phyloP scores from a whole-genome alignment of 37 sponge, comb jelly and placozoan genomes.

The Oopsacas minuta region DNA sequence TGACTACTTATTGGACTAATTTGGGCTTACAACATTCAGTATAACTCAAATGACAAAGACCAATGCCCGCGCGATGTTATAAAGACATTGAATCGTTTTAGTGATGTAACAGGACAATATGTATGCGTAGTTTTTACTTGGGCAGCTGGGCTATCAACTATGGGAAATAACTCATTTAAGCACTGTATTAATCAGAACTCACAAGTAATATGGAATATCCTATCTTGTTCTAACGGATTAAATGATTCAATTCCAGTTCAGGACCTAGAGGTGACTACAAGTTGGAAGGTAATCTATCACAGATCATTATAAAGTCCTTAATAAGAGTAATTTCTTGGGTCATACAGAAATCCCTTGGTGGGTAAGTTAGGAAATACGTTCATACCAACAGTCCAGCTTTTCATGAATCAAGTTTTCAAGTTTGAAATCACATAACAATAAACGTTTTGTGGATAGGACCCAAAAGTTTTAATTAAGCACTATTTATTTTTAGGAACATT shows the following conservation, averaged over 20 bases:
- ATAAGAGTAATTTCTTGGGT: constrained; percentile 5
- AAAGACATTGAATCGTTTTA: constrained; percentile 2
- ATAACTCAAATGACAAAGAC: not conserved
- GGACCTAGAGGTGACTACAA: not conserved
- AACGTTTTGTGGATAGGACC: too few relatives aligned
- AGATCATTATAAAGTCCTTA: not conserved
- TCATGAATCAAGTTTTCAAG: too few relatives aligned
- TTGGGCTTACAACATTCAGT: too few relatives aligned
- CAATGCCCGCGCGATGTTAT: not conserved
- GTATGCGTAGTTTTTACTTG: not conserved
- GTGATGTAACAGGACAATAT: not conserved
- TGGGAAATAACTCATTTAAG: not conserved
- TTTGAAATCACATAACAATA: too few relatives aligned
- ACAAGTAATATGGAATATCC: not conserved
- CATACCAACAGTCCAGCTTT: too few relatives aligned
- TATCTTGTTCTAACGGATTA: not conserved
- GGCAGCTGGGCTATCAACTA: not conserved
- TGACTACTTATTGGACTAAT: too few relatives aligned
- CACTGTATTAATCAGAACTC: not conserved
- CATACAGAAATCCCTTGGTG: not conserved
- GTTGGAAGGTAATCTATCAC: not conserved
- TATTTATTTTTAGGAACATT: too few relatives aligned
- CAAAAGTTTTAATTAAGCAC: too few relatives aligned
- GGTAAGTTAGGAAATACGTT: too few relatives aligned
- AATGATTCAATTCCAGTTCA: not conserved